Base-by-base conservation (phyloP, 2,113 vertebrate species). In the rabbit (Oryctolagus cuniculus) region DNA sequence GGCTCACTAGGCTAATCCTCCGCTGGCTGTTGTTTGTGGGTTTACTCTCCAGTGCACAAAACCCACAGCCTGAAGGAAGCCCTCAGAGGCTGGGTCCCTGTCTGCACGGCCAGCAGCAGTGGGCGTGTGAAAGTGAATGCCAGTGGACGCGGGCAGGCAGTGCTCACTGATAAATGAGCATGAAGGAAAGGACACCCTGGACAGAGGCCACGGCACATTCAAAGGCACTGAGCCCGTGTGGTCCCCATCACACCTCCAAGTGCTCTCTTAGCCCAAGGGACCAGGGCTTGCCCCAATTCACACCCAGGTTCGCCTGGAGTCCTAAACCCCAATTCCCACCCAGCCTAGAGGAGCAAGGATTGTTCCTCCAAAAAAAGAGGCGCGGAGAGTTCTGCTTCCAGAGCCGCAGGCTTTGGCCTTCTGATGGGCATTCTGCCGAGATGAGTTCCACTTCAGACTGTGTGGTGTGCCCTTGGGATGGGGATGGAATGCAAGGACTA, bases 401-500 rank as follows among this genome's bases (percentile, higher is more conserved):
- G 31, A 61, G 69, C 16, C 55, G 24, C 17, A 0, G 2, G 36
- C 34, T 9, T 53, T 24, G 16, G 49, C 49, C 51, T 88, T 81
- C 13, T 11, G 34, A 24, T 12, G 73, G 66, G 24, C 1, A 0
- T n/a, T 36, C 72, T 64, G 34, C 25, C 19, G 21, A 19, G 34
- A 2, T 27, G 69, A n/a, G 36, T 2, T 75, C 70, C 16, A 1
- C 10, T 2, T 19, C 10, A 49, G 55, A 25, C 51, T 38, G 64
- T 44, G 74, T 29, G 15, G n/a, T 58, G 67, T 7, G 10, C 38
- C 21, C 34, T 10, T 64, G 77, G 79, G 49, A 13, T 12, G 36
- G 19, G 17, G 31, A 19, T 3, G 15, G 27, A 49, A 9, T 25
- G 16, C 44, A 12, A 10, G 1, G 16, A 31, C n/a, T 2, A 0